Evolutionary conservation across 2,888 invertebrate species (phyloP).

Genomic region (Drosophila melanocephala): DNA sequence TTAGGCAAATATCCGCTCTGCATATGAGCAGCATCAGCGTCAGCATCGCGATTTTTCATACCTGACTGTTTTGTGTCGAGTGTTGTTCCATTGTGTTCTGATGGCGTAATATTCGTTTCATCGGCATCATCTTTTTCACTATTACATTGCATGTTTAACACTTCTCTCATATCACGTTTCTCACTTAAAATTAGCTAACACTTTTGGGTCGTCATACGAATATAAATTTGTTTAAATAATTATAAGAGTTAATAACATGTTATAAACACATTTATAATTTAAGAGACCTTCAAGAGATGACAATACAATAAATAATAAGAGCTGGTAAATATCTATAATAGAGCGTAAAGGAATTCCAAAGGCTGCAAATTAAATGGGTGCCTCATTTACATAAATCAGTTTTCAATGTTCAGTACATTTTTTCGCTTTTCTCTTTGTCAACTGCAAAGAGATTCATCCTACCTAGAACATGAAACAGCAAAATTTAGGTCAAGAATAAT

Average conservation of each 20-base stretch:
- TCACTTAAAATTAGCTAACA: conserved; percentile 76
- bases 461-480: conserved; percentile 55
- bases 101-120: conserved; percentile 73
- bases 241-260: conserved; percentile 8
- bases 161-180: conserved; percentile 56
- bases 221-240: conserved; percentile 21
- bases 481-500: conserved; percentile 79
- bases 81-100: conserved; percentile 69
- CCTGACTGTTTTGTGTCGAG: conserved; percentile 68
- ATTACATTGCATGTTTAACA: conserved; percentile 69
- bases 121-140: conserved; percentile 72
- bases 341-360: not conserved
- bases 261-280: conserved; percentile 22
- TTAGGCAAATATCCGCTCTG: not conserved
- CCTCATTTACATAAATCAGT: conserved; percentile 16
- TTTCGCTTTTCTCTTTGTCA: conserved; percentile 28
- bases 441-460: conserved; percentile 33
- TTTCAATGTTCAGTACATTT: conserved; percentile 23
- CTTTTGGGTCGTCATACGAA: conserved; percentile 43
- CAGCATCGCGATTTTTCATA: conserved; percentile 30
- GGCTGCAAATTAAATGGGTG: conserved; percentile 15
- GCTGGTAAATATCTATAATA: not conserved
- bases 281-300: conserved; percentile 13
- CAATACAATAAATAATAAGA: not conserved
- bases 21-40: not conserved